Conservation (phyloP, 2,888 invertebrate species). For the Apodemia zela region DNA sequence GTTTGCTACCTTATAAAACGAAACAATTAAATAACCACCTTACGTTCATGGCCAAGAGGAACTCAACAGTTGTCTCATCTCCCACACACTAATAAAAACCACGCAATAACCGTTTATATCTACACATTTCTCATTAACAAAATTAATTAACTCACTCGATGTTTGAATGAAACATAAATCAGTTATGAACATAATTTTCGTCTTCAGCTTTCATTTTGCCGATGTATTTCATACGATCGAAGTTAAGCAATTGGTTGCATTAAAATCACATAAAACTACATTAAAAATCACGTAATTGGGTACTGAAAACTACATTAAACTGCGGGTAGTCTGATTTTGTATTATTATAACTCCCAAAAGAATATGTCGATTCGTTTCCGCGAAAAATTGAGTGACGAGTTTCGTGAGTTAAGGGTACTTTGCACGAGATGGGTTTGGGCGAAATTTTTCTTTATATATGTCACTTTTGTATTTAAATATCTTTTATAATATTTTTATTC, state of each 20-base stretch:
- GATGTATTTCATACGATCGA: conserved; percentile 12
- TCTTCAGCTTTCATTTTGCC: conserved; percentile 4
- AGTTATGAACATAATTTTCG: background rate
- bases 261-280: conserved; percentile 14
- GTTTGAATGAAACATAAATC: background rate
- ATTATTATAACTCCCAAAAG: conserved; percentile 12
- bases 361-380: conserved; percentile 12
- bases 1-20: too few relatives aligned
- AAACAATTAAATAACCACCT: too few relatives aligned
- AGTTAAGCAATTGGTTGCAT: conserved; percentile 12
- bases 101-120: background rate
- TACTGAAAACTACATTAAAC: conserved; percentile 15
- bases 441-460: background rate
- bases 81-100: background rate
- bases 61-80: background rate
- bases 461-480: too few relatives aligned
- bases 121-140: background rate
- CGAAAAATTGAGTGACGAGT: conserved; percentile 11
- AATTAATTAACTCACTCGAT: background rate
- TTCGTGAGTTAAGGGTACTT: conserved; percentile 3
- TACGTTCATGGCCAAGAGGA: too few relatives aligned
- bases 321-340: conserved; percentile 13
- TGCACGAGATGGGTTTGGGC: background rate
- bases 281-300: conserved; percentile 7
- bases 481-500: background rate